Conservation (phyloP, 2,113 vertebrate species). For the Argyrosomus japonicus region DNA sequence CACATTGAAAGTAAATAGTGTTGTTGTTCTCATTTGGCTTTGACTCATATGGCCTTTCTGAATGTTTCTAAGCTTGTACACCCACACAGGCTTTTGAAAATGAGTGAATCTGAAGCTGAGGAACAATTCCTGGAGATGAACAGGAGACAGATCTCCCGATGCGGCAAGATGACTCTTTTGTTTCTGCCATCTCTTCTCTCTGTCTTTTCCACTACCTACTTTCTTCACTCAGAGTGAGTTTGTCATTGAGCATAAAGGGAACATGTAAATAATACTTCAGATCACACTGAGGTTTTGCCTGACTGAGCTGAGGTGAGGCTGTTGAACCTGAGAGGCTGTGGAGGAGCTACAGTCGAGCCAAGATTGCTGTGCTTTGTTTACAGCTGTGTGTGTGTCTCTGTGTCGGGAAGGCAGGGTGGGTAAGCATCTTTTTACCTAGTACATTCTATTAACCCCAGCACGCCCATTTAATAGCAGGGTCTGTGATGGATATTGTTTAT, state of each 20-base stretch:
- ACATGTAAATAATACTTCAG: background rate
- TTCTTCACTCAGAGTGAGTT: background rate
- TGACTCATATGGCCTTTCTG: background rate
- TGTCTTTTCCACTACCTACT: background rate
- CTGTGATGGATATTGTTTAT: constrained; percentile 18
- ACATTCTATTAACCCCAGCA: constrained; percentile 59
- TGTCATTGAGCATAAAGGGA: constrained; percentile 6
- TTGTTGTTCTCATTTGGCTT: background rate
- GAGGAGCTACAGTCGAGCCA: background rate
- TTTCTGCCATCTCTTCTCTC: background rate
- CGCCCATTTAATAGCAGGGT: background rate
- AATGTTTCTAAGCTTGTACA: background rate
- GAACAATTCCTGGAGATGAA: background rate
- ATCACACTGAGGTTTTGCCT: background rate
- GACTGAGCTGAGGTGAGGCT: constrained; percentile 5
- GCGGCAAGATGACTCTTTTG: background rate
- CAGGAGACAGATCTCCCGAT: background rate
- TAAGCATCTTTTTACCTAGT: constrained; percentile 58
- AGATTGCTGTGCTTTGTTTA: constrained; percentile 25
- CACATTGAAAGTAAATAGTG: constrained; percentile 21
- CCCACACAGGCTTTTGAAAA: constrained; percentile 13
- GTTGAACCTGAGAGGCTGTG: constrained; percentile 3
- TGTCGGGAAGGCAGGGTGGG: background rate
- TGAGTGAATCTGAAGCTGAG: constrained; percentile 1
- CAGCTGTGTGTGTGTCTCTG: background rate